Percentiles rank a stretch among this genome's conserved stretches.
Evolutionary conservation across 1,140 invertebrate genomes (phyloP).

Genomic region (Leptinotarsa defecta): DNA sequence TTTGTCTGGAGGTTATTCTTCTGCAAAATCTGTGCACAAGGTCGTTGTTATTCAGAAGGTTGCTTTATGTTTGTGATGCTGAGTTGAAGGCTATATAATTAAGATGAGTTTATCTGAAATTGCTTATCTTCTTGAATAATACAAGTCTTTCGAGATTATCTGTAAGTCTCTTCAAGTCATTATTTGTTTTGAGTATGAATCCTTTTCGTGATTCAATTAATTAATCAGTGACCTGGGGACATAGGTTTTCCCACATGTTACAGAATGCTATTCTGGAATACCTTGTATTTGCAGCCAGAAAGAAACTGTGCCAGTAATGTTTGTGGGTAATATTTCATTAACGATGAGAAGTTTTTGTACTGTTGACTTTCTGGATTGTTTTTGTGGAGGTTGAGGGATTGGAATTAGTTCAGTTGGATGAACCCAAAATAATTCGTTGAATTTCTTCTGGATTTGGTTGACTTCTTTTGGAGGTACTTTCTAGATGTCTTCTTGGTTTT

Average conservation of each 20-base stretch:
- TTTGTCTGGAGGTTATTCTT: neutral
- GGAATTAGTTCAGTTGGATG: neutral
- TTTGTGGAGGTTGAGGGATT: neutral
- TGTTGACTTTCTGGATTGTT: neutral
- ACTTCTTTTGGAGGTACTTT: neutral
- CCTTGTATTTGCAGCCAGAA: neutral
- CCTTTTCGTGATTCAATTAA: neutral
- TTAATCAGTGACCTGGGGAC: neutral
- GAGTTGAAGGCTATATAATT: neutral
- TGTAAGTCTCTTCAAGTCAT: neutral
- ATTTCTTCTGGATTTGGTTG: neutral
- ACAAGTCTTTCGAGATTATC: neutral
- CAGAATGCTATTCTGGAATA: neutral
- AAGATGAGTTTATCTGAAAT: neutral
- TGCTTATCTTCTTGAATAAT: neutral
- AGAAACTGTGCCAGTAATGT: neutral
- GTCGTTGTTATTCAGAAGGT: neutral
- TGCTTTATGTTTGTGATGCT: neutral
- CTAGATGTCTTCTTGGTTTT: neutral
- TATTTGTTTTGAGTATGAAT: slow-evolving; percentile 6
- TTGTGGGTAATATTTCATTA: slow-evolving; percentile 10
- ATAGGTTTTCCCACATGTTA: slow-evolving; percentile 3
- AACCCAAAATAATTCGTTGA: slow-evolving; percentile 1
- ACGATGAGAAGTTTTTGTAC: neutral
- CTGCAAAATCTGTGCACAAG: neutral